Evolutionary conservation across 1,140 invertebrate genomes (phyloP), one percentile per base, ranked within the genome.

Genomic region (Cylas formicarius): DNA sequence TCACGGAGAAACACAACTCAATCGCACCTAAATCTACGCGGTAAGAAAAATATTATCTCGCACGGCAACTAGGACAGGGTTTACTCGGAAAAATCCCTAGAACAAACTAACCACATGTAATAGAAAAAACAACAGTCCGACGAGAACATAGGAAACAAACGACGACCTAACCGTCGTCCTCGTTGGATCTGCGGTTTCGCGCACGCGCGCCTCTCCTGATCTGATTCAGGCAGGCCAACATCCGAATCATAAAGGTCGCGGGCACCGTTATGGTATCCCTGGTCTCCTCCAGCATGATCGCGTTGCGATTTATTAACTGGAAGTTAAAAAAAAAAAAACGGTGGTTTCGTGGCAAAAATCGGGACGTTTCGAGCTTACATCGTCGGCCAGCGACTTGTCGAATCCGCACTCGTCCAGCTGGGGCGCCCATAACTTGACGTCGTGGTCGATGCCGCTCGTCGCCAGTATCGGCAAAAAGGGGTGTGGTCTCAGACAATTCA

Each of bases 371-470:
- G n/a, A 27, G 60, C 72, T 66, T 72, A 90, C 86, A 71, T 82
- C 79, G 49, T 78, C 71, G 0, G 86, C 82, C 53, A 73, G 72
- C 34, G 68, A 69, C n/a, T 67, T 64, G 63, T 87, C 76, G 66
- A 88, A 90, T 11, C 49, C 67, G 0, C 68, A 71, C 5, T 76
- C 68, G 17, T 74, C 70, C 41, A 66, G 65, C 9, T 76, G 62
- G 1, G 89, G 89, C 2, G 81, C 74, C 86, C 87, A 92, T 1
- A 93, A 63, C 67, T 93, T 93, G 6, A 92, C 75, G 61, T 92
- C 85, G 65, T 92, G 88, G 62, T 93, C 90, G 44, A 93, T 91
- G 6, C 90, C 90, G 47, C 87, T 90, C 5, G 87, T 85, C 0
- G 87, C 87, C 4, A 93, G 60, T 51, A 90, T 76, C 39, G 87